phyloP scores from a whole-genome alignment of 2,888 invertebrate species.

The Bibio marci region DNA sequence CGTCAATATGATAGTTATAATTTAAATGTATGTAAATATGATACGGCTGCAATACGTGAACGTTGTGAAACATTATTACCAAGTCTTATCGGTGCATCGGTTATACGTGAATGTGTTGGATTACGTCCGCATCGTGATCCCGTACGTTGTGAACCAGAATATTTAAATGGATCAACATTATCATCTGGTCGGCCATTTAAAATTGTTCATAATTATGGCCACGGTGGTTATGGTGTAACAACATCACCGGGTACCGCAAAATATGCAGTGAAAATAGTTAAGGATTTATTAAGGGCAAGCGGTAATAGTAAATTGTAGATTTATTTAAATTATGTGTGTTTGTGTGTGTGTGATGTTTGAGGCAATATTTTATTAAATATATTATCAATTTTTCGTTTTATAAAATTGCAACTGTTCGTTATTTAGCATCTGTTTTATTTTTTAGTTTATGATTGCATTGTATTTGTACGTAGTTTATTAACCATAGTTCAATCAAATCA shows the following conservation, averaged over 20 bases:
- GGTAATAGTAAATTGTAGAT: background rate
- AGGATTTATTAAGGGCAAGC: constrained; percentile 30
- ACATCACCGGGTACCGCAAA: constrained; percentile 75
- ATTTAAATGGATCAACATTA: constrained; percentile 12
- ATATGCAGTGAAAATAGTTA: constrained; percentile 52
- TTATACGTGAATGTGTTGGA: constrained; percentile 53
- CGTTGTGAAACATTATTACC: constrained; percentile 65
- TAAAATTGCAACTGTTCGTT: too few relatives aligned
- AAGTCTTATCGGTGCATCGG: constrained; percentile 37
- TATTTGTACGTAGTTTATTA: too few relatives aligned
- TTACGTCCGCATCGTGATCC: constrained; percentile 64
- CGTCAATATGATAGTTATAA: constrained; percentile 68
- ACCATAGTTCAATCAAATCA: too few relatives aligned
- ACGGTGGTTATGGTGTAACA: constrained; percentile 85
- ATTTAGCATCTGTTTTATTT: too few relatives aligned
- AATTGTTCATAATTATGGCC: constrained; percentile 88
- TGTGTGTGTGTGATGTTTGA: too few relatives aligned
- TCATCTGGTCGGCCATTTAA: constrained; percentile 28
- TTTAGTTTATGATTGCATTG: too few relatives aligned
- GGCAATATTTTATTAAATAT: too few relatives aligned
- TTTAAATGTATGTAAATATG: constrained; percentile 45
- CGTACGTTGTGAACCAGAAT: constrained; percentile 54
- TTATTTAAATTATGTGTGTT: too few relatives aligned
- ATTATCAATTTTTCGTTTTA: too few relatives aligned
- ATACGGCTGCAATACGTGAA: constrained; percentile 58